These are phyloP conservation scores for Caenorhabditis brenneri DNA, from an alignment of 1,140 invertebrate genomes.

Conservation along the genomic window DNA sequence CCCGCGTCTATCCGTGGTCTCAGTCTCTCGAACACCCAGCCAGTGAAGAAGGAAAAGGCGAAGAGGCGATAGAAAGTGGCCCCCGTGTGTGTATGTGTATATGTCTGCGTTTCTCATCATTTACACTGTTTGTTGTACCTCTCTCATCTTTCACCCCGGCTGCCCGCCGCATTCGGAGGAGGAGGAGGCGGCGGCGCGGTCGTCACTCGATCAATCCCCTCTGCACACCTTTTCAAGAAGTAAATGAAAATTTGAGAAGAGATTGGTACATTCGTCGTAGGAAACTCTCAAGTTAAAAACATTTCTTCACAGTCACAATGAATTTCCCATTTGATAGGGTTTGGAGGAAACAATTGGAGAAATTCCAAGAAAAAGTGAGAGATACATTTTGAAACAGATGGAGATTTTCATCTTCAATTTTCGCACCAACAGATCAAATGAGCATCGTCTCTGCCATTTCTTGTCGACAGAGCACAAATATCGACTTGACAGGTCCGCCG, in stretches of 20 bases:
- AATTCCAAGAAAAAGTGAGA: background rate
- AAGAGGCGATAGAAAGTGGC: background rate
- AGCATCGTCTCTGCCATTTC: slow-evolving; percentile 34
- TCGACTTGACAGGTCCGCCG: slow-evolving; percentile 5
- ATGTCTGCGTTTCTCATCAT: background rate
- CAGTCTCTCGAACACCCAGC: slow-evolving; percentile 14
- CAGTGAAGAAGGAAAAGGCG: background rate
- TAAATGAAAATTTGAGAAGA: slow-evolving; percentile 20
- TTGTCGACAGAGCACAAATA: background rate
- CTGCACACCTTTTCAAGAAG: slow-evolving; percentile 32
- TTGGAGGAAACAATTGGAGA: too few species aligned
- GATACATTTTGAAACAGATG: slow-evolving; percentile 25
- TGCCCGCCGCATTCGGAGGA: slow-evolving; percentile 16
- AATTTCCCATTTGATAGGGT: too few species aligned
- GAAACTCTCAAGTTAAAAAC: too few species aligned
- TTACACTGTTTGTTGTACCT: background rate
- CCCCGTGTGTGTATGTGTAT: slow-evolving; percentile 1
- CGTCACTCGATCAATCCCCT: slow-evolving; percentile 31
- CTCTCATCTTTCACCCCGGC: background rate
- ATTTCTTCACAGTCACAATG: too few species aligned
- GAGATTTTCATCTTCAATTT: background rate
- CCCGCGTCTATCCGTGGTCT: slow-evolving; percentile 1
- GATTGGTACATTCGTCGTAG: too few species aligned
- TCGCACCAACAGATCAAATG: slow-evolving; percentile 7
- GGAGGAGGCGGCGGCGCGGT: slow-evolving; percentile 24